These are phyloP conservation scores for Amazona guildingii DNA, from an alignment of 2,113 vertebrate genomes.

Conservation along the genomic window DNA sequence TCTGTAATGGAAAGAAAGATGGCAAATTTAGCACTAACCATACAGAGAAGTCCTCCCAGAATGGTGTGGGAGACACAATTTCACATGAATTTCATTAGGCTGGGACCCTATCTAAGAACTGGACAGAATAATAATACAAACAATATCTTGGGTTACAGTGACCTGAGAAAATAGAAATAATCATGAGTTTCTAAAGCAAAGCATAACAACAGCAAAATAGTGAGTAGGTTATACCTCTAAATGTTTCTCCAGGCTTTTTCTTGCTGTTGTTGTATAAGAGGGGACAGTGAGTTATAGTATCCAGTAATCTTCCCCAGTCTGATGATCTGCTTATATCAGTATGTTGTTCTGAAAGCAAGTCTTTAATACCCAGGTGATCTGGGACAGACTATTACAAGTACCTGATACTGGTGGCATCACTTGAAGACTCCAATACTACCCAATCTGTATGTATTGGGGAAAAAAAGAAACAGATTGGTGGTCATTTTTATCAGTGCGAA, in stretches of 20 bases:
- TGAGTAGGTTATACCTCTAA: not conserved
- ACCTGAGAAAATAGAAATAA: not conserved
- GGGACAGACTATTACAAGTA: not conserved
- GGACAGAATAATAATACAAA: not conserved
- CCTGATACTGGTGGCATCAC: not conserved
- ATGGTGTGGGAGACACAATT: fast-evolving
- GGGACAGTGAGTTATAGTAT: not conserved
- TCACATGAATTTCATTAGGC: fast-evolving
- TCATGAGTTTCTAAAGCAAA: not conserved
- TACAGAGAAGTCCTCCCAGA: not conserved
- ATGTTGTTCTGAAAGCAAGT: not conserved
- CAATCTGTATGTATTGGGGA: not conserved
- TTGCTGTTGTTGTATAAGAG: not conserved
- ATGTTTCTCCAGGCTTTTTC: not conserved
- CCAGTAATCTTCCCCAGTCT: not conserved
- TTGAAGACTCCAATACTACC: not conserved
- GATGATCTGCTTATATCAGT: not conserved
- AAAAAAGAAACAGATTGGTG: not conserved
- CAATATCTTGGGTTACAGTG: not conserved
- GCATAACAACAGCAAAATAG: not conserved
- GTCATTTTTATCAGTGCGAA: not conserved
- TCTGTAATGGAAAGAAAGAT: not conserved
- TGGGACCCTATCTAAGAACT: not conserved
- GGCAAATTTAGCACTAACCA: not conserved
- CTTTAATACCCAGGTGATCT: not conserved